Base-by-base conservation (phyloP, 2,113 vertebrate species). In the Myiozetetes cayanensis region DNA sequence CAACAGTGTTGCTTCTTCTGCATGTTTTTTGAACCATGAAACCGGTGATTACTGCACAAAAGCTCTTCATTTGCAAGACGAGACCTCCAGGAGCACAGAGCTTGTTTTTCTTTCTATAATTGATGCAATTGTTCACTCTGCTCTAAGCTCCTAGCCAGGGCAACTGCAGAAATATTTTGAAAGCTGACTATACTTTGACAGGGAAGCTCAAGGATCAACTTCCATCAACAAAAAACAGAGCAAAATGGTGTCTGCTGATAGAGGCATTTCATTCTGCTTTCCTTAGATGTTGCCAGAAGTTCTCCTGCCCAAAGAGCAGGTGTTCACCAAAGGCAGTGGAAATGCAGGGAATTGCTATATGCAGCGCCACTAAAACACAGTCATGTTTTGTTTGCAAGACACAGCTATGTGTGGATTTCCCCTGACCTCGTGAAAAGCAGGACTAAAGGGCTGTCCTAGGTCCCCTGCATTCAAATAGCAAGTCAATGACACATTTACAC, bases 31-130 rank as follows among this genome's bases (percentile, higher is more conserved):
- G 92, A 93, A 85, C 78, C 86, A 95, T 67, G 82, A 73, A 92
- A 91, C 70, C 83, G 37, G 89, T 89, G 65, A 94, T 96, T 95
- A 96, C 39, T 15, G 43, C 62, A 81, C 77, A 90, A 68, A 95
- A 86, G n/a, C 47, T 72, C 61, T 37, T 95, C 22, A 63, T 84
- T 81, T 56, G n/a, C 53, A 72, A 68, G 49, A 67, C 0, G 9
- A 92, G 52, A 68, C 43, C 67, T 87, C 44, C 35, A 56, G 37
- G 28, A 96, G 31, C 44, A 65, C 41, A 72, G 20, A 84, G 31
- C 15, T 61, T 62, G 25, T 10, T 20, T 59, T 73, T 33, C 52
- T 68, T 80, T 33, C 35, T 85, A 84, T 66, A 81, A 93, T 20
- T 39, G 70, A 93, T 72, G 41, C 56, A 52, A 77, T 68, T 75